Conservation (phyloP, 2,888 invertebrate species). For the Hirtodrosophila histrioides region DNA sequence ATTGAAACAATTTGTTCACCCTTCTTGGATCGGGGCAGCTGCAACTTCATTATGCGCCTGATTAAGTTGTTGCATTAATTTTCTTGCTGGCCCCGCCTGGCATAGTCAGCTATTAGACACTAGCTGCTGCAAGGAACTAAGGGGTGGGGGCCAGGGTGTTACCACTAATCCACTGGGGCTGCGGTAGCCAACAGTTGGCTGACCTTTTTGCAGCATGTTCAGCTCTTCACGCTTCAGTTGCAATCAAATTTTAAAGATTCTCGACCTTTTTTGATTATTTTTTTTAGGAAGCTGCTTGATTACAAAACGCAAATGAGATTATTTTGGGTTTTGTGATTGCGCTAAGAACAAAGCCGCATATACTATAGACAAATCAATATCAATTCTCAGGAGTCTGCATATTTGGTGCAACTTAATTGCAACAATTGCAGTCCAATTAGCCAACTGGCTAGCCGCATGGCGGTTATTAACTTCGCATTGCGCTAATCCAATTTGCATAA, state of each 20-base stretch:
- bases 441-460: constrained; percentile 24
- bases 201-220: constrained; percentile 41
- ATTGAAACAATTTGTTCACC: constrained; percentile 12
- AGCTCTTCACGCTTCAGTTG: constrained; percentile 57
- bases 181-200: constrained; percentile 24
- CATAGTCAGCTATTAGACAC: constrained; percentile 31
- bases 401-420: constrained; percentile 13
- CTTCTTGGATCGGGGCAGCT: constrained; percentile 12
- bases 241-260: constrained; percentile 65
- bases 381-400: background rate
- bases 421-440: constrained; percentile 47
- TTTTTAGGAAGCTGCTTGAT: constrained; percentile 22
- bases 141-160: background rate
- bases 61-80: constrained; percentile 67
- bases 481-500: constrained; percentile 41
- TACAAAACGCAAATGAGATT: constrained; percentile 40
- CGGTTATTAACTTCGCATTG: constrained; percentile 16
- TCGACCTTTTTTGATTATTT: constrained; percentile 19
- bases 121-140: constrained; percentile 10
- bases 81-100: constrained; percentile 18
- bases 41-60: constrained; percentile 53
- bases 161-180: constrained; percentile 10
- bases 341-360: no score
- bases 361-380: no score
- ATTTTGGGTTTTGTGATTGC: constrained; percentile 3